Conservation (phyloP, 2,888 invertebrate species). For the Apodemia duryi region DNA sequence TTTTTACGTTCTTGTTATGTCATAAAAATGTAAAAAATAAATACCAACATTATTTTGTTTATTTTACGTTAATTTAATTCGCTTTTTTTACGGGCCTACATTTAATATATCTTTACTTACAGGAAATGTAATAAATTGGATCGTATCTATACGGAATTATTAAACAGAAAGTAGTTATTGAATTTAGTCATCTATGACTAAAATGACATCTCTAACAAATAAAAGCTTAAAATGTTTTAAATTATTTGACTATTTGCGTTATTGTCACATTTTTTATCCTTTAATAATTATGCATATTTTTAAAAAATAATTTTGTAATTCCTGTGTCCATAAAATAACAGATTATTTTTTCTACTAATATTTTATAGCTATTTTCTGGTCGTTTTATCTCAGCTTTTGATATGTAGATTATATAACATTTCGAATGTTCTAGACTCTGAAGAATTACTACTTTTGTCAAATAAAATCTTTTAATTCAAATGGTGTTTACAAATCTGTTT, state of each 20-base stretch:
- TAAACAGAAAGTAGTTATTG: no score
- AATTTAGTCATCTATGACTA: no score
- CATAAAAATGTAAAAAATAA: background rate
- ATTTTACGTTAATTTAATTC: background rate
- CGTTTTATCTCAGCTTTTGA: slow-evolving; percentile 11
- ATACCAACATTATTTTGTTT: background rate
- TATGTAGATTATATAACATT: background rate
- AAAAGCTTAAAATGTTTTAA: background rate
- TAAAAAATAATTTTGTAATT: slow-evolving; percentile 1
- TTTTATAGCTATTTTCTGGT: slow-evolving; percentile 13
- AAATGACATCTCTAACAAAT: no score
- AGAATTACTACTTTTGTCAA: background rate
- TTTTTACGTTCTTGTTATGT: background rate
- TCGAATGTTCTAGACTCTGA: background rate
- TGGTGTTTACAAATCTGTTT: background rate
- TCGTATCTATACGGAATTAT: background rate
- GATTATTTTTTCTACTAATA: slow-evolving; percentile 12
- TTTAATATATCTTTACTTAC: background rate
- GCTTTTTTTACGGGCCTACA: background rate
- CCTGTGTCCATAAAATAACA: slow-evolving; percentile 10
- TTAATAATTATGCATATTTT: background rate
- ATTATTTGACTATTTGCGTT: background rate
- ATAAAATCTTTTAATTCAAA: background rate
- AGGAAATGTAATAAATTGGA: background rate
- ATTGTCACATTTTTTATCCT: background rate